Evolutionary conservation across 1,140 invertebrate species (phyloP), one percentile per base, ranked within the genome.

Genomic region (Pissodes strobi): DNA sequence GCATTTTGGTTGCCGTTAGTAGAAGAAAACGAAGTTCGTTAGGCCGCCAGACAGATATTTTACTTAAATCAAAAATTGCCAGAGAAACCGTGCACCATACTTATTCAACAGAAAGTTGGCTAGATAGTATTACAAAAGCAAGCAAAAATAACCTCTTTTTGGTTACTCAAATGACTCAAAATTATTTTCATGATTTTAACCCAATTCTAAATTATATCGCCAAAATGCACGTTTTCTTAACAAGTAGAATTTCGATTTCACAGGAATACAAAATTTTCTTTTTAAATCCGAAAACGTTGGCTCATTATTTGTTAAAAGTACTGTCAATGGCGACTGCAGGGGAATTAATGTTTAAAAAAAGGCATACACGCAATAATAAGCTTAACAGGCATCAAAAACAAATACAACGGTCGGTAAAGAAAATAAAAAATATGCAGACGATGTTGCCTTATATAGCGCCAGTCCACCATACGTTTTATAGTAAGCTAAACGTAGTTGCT

Each of bases 261-360:
- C 41, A 13, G 45, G 27, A 38, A 51, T 21, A 9, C 21, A 38
- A 10, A 37, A 25, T 39, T 52, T 60, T 51, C 27, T 13, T 2
- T 60, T 58, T 46, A 46, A 46, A 23, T 37, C 19, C n/a, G 13
- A 46, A 25, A 43, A 58, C n/a, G 6, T 30, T 30, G 17, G 34
- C 9, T 45, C 55, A 22, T 25, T 49, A 19, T 77, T 52, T 30
- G n/a, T 52, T 17, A 52, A 52, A n/a, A n/a, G n/a, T n/a, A n/a
- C n/a, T n/a, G n/a, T n/a, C 4, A 52, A 30, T 52, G 49, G 17
- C 6, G 49, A n/a, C n/a, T n/a, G n/a, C n/a, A n/a, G n/a, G n/a
- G n/a, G n/a, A n/a, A n/a, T n/a, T n/a, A n/a, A n/a, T n/a, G n/a
- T n/a, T n/a, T n/a, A n/a, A n/a, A n/a, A n/a, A n/a, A n/a, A n/a